Conservation (phyloP, 1,140 invertebrate species). For the Platorchestia sp. region DNA sequence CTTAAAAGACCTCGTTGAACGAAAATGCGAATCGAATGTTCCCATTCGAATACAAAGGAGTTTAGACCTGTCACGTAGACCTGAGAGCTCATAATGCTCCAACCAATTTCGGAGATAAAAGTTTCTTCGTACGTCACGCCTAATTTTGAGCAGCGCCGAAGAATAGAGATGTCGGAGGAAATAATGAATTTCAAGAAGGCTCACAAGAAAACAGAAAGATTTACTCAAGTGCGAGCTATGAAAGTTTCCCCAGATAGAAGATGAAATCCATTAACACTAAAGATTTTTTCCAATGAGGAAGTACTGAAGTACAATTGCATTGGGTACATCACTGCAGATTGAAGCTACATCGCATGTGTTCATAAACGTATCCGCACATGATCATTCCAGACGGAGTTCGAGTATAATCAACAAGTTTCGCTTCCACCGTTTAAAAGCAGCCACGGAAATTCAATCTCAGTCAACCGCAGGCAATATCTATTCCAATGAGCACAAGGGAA, state of each 20-base stretch:
- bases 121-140: not conserved
- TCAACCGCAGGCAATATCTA: too few species aligned
- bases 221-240: not conserved
- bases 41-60: not conserved
- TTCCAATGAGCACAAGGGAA: too few species aligned
- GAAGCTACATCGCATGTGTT: not conserved
- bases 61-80: not conserved
- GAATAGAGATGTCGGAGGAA: not conserved
- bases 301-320: not conserved
- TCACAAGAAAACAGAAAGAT: not conserved
- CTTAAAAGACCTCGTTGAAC: not conserved
- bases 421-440: too few species aligned
- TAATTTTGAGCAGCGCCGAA: not conserved
- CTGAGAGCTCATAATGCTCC: not conserved
- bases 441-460: too few species aligned
- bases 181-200: not conserved
- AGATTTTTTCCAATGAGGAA: not conserved
- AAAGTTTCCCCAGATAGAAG: not conserved
- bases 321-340: not conserved
- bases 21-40: not conserved
- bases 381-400: too few species aligned
- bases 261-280: not conserved
- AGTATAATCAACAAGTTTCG: too few species aligned
- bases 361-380: not conserved
- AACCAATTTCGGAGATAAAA: not conserved